Conservation (phyloP, 2,888 invertebrate genomes). For the Steromphala cineraria region DNA sequence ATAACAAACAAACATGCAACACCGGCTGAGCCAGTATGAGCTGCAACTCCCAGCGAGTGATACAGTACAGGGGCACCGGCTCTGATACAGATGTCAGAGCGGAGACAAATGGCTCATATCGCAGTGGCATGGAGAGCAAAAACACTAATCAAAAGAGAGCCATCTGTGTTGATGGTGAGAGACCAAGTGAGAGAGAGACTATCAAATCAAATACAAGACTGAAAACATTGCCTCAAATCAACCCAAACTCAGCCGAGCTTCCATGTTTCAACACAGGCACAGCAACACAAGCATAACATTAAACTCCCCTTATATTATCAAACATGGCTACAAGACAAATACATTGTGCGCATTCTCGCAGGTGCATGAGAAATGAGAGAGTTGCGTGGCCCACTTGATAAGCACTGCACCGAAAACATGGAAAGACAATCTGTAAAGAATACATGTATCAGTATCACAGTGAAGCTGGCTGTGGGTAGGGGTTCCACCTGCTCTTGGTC, state of each 20-base stretch:
- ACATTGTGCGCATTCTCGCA: constrained; percentile 1
- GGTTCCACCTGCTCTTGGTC: not conserved
- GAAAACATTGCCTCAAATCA: constrained; percentile 4
- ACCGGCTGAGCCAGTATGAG: too few species aligned
- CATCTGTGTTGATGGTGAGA: constrained; percentile 19
- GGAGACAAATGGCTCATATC: constrained; percentile 19
- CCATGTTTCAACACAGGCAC: constrained; percentile 3
- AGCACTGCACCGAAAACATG: constrained; percentile 19
- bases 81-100: not conserved
- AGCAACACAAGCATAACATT: constrained; percentile 15
- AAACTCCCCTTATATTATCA: constrained; percentile 23
- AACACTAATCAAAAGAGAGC: constrained; percentile 15
- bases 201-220: constrained; percentile 13
- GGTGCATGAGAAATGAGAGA: constrained; percentile 16
- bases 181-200: constrained; percentile 18
- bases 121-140: not conserved
- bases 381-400: not conserved
- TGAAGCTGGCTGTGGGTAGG: not conserved
- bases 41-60: too few species aligned
- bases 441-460: not conserved
- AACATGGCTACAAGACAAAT: constrained; percentile 22
- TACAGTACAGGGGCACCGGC: too few species aligned
- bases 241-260: constrained; percentile 1
- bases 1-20: too few species aligned
- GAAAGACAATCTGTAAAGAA: constrained; percentile 22